Percentiles rank a stretch among this genome's conserved stretches.
Conservation (phyloP, 2,888 invertebrate genomes). For the Eristalis pertinax region DNA sequence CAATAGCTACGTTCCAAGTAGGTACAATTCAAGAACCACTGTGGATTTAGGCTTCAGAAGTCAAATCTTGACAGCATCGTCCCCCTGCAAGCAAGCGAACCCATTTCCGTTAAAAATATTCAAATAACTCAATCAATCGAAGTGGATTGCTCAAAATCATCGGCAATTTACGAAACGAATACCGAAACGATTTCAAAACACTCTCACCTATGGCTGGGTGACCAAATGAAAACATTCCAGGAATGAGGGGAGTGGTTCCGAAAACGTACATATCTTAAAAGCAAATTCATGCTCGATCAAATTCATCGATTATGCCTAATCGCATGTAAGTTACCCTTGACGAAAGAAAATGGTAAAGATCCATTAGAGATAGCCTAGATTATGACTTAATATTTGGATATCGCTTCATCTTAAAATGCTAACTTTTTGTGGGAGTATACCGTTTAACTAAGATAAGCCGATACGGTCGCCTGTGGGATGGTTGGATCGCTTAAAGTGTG, state of each 20-base stretch:
- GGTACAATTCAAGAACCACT: background rate
- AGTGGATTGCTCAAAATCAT: background rate
- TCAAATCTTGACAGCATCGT: background rate
- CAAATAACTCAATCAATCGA: background rate
- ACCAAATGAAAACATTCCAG: background rate
- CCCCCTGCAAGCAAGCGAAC: background rate
- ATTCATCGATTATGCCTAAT: background rate
- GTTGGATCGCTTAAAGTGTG: background rate
- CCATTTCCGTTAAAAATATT: background rate
- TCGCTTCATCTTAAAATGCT: background rate
- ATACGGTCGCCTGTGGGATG: background rate
- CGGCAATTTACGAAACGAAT: background rate
- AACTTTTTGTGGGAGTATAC: background rate
- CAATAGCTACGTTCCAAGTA: too few species aligned
- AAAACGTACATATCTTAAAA: background rate
- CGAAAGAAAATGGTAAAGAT: background rate
- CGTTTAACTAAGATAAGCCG: background rate
- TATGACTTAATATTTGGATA: background rate
- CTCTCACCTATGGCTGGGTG: background rate
- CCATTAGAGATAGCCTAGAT: background rate
- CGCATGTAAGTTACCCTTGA: background rate
- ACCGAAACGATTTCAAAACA: background rate
- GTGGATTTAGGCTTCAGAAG: background rate
- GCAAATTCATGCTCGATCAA: slow-evolving; percentile 1
- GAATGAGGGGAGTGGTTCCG: background rate